Conservation (phyloP, 2,888 invertebrate species). For the Erannis defoliaria region DNA sequence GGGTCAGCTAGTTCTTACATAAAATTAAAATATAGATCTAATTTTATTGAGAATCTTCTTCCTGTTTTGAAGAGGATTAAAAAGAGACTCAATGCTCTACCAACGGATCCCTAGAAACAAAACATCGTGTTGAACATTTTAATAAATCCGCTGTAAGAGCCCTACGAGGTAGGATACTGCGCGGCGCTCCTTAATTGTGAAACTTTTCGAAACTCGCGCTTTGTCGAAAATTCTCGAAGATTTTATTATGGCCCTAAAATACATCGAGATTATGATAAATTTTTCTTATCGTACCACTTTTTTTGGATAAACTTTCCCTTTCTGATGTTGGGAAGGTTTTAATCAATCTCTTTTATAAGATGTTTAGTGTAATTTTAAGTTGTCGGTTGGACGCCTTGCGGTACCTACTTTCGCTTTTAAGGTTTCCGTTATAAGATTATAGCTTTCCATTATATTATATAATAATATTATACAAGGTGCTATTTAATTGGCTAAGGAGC, state of each 20-base stretch:
- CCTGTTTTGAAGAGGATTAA: neutral
- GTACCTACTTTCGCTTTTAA: neutral
- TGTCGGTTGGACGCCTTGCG: constrained; percentile 2
- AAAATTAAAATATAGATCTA: no score
- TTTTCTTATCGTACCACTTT: constrained; percentile 35
- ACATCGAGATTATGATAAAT: constrained; percentile 40
- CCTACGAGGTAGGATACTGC: constrained; percentile 41
- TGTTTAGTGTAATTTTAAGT: constrained; percentile 20
- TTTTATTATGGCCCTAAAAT: constrained; percentile 44
- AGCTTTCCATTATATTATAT: no score
- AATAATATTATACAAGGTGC: no score
- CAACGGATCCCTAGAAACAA: constrained; percentile 36
- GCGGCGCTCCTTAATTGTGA: constrained; percentile 45
- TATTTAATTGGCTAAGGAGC: no score
- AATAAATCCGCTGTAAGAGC: constrained; percentile 48
- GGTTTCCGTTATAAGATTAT: no score
- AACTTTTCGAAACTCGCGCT: constrained; percentile 42
- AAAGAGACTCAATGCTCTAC: neutral
- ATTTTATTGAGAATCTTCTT: neutral
- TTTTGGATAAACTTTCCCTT: constrained; percentile 28
- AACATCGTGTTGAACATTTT: constrained; percentile 48
- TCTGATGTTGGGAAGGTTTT: constrained; percentile 17
- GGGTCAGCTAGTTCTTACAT: no score
- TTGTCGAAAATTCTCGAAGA: constrained; percentile 45
- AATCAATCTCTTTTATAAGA: constrained; percentile 30